These are phyloP conservation scores for Orius insidiosus DNA, from an alignment of 1,140 invertebrate species.

Conservation along the genomic window DNA sequence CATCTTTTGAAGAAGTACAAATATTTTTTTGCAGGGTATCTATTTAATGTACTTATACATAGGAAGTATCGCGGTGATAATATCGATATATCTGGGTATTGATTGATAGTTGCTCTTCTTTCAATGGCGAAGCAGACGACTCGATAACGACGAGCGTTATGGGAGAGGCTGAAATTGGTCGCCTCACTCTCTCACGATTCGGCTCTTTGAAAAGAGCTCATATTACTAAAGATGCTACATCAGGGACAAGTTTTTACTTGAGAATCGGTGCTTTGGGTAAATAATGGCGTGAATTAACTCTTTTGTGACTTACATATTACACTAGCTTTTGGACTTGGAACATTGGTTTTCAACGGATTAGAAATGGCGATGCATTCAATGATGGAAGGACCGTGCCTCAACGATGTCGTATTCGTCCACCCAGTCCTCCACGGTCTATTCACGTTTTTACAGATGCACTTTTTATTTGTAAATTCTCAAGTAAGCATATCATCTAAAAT, in stretches of 20 bases:
- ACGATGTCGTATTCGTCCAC: slow-evolving; percentile 38
- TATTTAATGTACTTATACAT: slow-evolving; percentile 47
- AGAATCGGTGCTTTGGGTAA: slow-evolving; percentile 46
- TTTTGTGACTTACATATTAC: too few relatives aligned
- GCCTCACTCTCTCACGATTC: slow-evolving; percentile 24
- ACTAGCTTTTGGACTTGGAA: slow-evolving; percentile 46
- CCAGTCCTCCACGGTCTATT: slow-evolving; percentile 48
- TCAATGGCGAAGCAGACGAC: slow-evolving; percentile 20
- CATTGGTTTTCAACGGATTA: slow-evolving; percentile 44
- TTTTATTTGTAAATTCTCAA: slow-evolving; percentile 51
- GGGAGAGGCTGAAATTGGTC: slow-evolving; percentile 28
- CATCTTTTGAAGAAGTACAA: too few relatives aligned
- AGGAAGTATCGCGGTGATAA: slow-evolving; percentile 41
- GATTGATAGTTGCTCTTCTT: slow-evolving; percentile 34
- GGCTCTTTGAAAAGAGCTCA: slow-evolving; percentile 38
- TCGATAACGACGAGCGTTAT: slow-evolving; percentile 19
- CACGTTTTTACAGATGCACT: slow-evolving; percentile 53
- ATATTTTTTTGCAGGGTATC: slow-evolving; percentile 39
- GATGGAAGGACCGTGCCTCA: slow-evolving; percentile 36
- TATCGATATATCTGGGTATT: slow-evolving; percentile 45
- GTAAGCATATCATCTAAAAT: slow-evolving; percentile 24
- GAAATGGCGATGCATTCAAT: slow-evolving; percentile 45
- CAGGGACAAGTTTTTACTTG: slow-evolving; percentile 44
- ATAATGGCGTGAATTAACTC: slow-evolving; percentile 13
- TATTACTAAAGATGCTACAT: slow-evolving; percentile 32